A percentile compares a stretch with the other conserved stretches of the same genome.
Conservation (phyloP, 2,888 invertebrate genomes). For the Tipula vernalis region DNA sequence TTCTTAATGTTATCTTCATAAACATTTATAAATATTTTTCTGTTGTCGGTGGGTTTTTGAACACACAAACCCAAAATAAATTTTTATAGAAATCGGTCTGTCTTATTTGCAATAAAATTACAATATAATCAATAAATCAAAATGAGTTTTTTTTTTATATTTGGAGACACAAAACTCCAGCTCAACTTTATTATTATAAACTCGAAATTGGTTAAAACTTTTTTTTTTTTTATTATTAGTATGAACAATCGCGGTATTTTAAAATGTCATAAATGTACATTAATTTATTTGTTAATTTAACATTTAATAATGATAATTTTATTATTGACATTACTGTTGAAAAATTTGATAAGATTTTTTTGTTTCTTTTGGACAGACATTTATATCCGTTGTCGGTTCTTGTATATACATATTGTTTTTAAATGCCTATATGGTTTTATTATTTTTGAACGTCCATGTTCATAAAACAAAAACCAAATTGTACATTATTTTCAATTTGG, state of each 20-base stretch:
- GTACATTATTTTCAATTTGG: background rate
- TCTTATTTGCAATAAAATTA: background rate
- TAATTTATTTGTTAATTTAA: conserved; percentile 4
- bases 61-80: conserved; percentile 4
- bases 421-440: background rate
- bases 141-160: background rate
- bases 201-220: background rate
- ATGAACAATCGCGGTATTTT: background rate
- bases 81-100: conserved; percentile 4
- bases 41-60: background rate
- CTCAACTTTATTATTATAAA: background rate
- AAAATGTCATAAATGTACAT: background rate
- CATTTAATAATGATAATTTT: background rate
- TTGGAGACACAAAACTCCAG: background rate
- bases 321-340: background rate
- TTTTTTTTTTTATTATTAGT: background rate
- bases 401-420: background rate
- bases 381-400: background rate
- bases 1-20: conserved; percentile 4
- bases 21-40: conserved; percentile 4
- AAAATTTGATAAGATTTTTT: background rate
- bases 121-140: conserved; percentile 4
- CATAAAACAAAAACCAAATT: background rate
- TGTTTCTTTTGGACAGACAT: background rate
- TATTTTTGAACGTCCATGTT: background rate